Evolutionary conservation across 2,797 vertebrate species (phyloP).

Genomic region (Streptopelia turtur): DNA sequence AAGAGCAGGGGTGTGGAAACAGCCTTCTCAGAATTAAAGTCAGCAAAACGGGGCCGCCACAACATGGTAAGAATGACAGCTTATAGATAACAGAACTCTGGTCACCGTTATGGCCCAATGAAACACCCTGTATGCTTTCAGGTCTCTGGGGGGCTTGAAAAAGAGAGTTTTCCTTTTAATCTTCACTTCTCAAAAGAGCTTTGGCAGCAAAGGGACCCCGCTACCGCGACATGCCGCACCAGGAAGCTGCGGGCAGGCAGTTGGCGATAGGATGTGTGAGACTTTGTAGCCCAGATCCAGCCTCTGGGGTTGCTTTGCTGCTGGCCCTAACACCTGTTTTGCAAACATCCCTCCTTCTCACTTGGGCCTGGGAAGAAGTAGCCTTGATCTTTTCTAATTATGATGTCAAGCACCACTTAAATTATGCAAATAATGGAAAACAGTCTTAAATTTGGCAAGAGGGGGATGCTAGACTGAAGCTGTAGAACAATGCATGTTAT

Average conservation of each 20-base stretch:
- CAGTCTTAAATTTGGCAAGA: background rate
- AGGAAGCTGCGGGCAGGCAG: background rate
- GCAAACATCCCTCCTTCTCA: background rate
- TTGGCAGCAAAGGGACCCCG: background rate
- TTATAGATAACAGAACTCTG: fast-evolving
- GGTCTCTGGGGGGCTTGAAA: background rate
- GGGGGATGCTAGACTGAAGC: background rate
- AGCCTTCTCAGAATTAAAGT: background rate
- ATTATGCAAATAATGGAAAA: background rate
- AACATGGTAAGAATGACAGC: background rate
- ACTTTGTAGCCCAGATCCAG: background rate
- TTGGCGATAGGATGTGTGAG: background rate
- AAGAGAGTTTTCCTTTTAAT: background rate
- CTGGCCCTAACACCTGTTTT: background rate
- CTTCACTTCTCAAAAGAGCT: background rate
- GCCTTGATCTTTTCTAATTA: background rate
- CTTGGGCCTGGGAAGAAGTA: background rate
- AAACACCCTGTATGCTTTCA: background rate
- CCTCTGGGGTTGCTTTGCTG: background rate
- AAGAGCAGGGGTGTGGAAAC: background rate
- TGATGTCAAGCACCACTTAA: background rate
- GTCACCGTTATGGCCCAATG: background rate
- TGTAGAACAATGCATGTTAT: background rate
- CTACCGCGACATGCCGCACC: background rate
- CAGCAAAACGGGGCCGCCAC: background rate